Base-by-base conservation (phyloP, 1,140 invertebrate genomes). In the Drosophila bocqueti region DNA sequence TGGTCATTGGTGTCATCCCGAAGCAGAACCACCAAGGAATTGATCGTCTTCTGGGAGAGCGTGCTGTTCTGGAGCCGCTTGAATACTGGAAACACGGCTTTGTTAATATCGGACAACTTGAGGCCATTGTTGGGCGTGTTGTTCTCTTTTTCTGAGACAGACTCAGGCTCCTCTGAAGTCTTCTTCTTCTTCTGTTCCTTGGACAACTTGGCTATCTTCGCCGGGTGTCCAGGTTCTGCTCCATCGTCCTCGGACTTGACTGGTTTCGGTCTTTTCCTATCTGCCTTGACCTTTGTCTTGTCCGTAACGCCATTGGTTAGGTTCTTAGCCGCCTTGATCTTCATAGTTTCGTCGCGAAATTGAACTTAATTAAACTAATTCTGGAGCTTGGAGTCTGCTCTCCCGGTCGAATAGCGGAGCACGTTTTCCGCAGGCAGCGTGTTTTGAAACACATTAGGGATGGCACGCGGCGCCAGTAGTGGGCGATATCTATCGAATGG, bases 71-170 rank as follows among this genome's bases (percentile, higher is more conserved):
- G 59, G 2, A 82, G 36, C 10, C 59, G 73, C 13, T 64, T 73
- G 13, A 82, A 82, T 0, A 82, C 54, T 2, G 16, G 21, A n/a
- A 82, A 82, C 15, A 82, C 81, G 0, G 29, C 62, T 24, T 78
- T 82, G 29, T 82, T 82, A 16, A 82, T 82, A 1, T 59, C 52
- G 0, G 69, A 73, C 15, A 73, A 3, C 36, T 67, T 69, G 4
- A 13, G 31, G 3, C 29, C 38, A 34, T 68, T 73, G 52, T n/a
- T 69, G 11, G 66, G 66, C 4, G 26, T 52, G 5, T 31, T 59
- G 7, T 71, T 71, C 36, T 71, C 65, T 7, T 73, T 58, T 13
- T 66, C 66, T 3, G 24, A 24, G 24, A 7, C 1, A 24, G 24
- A 24, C 21, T 68, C 61, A 2, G 49, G 18, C 34, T 68, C 60